These are phyloP conservation scores for Megathymus violae DNA, from an alignment of 1,140 invertebrate genomes.

Conservation along the genomic window DNA sequence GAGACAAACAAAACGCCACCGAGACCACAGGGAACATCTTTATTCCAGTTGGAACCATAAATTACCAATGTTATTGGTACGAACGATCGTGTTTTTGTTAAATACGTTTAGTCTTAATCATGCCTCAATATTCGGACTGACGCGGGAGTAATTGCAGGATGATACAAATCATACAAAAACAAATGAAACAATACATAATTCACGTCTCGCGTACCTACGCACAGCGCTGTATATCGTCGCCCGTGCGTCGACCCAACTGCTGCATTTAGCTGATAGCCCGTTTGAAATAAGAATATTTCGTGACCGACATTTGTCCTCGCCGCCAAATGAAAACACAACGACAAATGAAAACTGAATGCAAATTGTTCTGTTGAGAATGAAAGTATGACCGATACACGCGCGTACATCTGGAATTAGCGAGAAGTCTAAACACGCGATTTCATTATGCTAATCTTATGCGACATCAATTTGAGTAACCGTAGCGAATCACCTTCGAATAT, in stretches of 20 bases:
- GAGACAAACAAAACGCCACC: constrained; percentile 41
- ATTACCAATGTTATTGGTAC: constrained; percentile 19
- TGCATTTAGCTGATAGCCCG: constrained; percentile 59
- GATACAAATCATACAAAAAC: constrained; percentile 45
- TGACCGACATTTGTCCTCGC: constrained; percentile 63
- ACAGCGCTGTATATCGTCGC: constrained; percentile 48
- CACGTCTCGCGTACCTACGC: constrained; percentile 42
- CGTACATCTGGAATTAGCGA: constrained; percentile 10
- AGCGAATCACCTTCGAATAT: constrained; percentile 42
- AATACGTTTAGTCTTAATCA: constrained; percentile 30
- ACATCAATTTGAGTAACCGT: constrained; percentile 14
- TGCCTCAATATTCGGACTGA: constrained; percentile 32
- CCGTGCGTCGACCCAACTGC: constrained; percentile 59
- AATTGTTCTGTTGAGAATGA: constrained; percentile 34
- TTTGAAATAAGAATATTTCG: constrained; percentile 77
- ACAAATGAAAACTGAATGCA: constrained; percentile 62
- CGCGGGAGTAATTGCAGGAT: constrained; percentile 32
- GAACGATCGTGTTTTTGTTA: constrained; percentile 21
- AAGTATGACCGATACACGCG: constrained; percentile 12
- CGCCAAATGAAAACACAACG: constrained; percentile 54
- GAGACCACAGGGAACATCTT: constrained; percentile 18
- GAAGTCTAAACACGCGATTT: constrained; percentile 4
- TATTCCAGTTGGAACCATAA: constrained; percentile 7
- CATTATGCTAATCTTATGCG: constrained; percentile 23
- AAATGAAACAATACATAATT: constrained; percentile 46